A percentile compares a stretch with the other conserved stretches of the same genome.
These are phyloP conservation scores for Ectobius pallidus DNA, from an alignment of 2,888 invertebrate species.

Conservation along the genomic window DNA sequence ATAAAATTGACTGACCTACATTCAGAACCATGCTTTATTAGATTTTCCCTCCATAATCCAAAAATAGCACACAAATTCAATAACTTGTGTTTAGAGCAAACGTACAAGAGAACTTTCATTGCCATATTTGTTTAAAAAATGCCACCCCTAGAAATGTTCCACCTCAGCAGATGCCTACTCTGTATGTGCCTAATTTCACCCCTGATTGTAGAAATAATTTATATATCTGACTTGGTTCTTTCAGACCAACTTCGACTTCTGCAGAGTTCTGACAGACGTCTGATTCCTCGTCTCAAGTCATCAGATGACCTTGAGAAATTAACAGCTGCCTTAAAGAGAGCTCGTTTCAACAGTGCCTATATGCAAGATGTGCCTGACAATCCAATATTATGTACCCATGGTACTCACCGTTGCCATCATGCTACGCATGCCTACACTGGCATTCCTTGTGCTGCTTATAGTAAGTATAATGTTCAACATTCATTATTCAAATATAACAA, in stretches of 20 bases:
- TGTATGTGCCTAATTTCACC: no score
- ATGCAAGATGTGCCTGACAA: slow-evolving; percentile 61
- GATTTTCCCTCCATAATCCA: no score
- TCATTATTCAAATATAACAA: not conserved
- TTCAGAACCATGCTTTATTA: no score
- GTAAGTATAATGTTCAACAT: slow-evolving; percentile 71
- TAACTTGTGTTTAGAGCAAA: no score
- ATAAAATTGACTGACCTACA: no score
- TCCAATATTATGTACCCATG: slow-evolving; percentile 81
- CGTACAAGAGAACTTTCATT: no score
- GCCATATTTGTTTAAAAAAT: no score
- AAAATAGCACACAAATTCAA: no score
- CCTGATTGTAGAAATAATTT: no score
- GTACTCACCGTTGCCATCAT: slow-evolving; percentile 88
- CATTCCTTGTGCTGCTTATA: slow-evolving; percentile 84
- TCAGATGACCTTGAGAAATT: slow-evolving; percentile 53
- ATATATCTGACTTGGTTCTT: no score
- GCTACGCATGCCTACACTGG: slow-evolving; percentile 91
- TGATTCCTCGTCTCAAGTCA: slow-evolving; percentile 52
- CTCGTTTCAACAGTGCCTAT: slow-evolving; percentile 48
- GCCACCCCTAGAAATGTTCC: no score
- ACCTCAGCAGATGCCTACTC: no score
- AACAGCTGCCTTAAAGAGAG: slow-evolving; percentile 49
- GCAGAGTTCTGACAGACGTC: slow-evolving; percentile 49
- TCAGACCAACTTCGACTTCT: slow-evolving; percentile 70